Conservation (phyloP, 2,797 vertebrate genomes). For the Trichosurus vulpecula region DNA sequence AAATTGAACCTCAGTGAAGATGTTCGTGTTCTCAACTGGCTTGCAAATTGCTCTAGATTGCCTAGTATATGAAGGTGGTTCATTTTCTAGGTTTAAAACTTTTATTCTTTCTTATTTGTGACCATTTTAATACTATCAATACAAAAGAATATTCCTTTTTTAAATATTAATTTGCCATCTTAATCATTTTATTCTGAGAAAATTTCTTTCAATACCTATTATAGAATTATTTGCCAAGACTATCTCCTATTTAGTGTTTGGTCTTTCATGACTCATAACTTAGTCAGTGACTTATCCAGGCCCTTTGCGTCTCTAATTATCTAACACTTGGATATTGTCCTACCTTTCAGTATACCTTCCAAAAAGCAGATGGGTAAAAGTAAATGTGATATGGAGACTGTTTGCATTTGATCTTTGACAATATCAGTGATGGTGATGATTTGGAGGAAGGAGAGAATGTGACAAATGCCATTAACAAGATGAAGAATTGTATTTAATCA, state of each 20-base stretch:
- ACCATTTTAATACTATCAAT: neutral
- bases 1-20: neutral
- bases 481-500: too few relatives aligned
- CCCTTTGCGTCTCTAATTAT: too few relatives aligned
- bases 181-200: neutral
- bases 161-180: slow-evolving; percentile 3
- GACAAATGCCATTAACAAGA: too few relatives aligned
- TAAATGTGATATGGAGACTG: too few relatives aligned
- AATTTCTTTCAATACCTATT: slow-evolving; percentile 30
- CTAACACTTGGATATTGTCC: too few relatives aligned
- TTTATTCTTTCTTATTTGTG: neutral
- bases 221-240: slow-evolving; percentile 22
- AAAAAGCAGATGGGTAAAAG: too few relatives aligned
- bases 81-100: neutral
- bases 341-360: too few relatives aligned
- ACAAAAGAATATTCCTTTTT: neutral
- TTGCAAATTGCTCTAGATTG: neutral
- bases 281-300: too few relatives aligned
- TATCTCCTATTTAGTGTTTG: neutral
- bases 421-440: too few relatives aligned
- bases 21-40: neutral
- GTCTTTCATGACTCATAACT: too few relatives aligned
- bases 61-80: neutral
- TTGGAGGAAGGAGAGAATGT: too few relatives aligned
- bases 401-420: too few relatives aligned